These are phyloP conservation scores for Drosophila nr. perissopoda DNA, from an alignment of 2,888 invertebrate genomes.

Conservation along the genomic window DNA sequence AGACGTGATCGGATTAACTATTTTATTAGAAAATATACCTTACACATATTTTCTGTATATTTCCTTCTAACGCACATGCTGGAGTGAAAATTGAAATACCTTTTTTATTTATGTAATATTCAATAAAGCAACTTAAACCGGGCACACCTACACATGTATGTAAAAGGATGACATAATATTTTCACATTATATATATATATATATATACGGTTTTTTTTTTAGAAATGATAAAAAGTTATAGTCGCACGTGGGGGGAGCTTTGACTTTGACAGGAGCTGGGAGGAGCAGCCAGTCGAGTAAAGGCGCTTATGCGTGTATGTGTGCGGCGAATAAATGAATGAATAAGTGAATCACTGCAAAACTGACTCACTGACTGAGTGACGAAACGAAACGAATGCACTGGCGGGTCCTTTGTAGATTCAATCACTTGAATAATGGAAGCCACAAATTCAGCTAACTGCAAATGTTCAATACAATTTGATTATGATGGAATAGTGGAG, in stretches of 20 bases:
- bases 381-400: slow-evolving; percentile 50
- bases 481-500: slow-evolving; percentile 63
- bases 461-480: slow-evolving; percentile 81
- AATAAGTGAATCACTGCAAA: slow-evolving; percentile 54
- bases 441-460: slow-evolving; percentile 76
- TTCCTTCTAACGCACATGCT: slow-evolving; percentile 6
- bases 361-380: slow-evolving; percentile 34
- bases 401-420: slow-evolving; percentile 62
- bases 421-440: slow-evolving; percentile 77
- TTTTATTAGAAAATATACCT: slow-evolving; percentile 73
- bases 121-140: slow-evolving; percentile 50
- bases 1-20: slow-evolving; percentile 79
- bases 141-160: slow-evolving; percentile 18
- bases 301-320: slow-evolving; percentile 25
- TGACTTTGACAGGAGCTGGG: slow-evolving; percentile 39
- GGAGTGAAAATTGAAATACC: slow-evolving; percentile 74
- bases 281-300: slow-evolving; percentile 6
- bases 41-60: slow-evolving; percentile 1
- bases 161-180: slow-evolving; percentile 26
- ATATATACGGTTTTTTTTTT: slow-evolving; percentile 4
- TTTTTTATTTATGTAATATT: slow-evolving; percentile 73
- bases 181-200: not conserved
- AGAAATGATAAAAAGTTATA: slow-evolving; percentile 70
- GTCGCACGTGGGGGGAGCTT: slow-evolving; percentile 49
- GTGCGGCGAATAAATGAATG: slow-evolving; percentile 58